These are phyloP conservation scores for Castor canadensis DNA, from an alignment of 2,113 vertebrate species.

Conservation along the genomic window DNA sequence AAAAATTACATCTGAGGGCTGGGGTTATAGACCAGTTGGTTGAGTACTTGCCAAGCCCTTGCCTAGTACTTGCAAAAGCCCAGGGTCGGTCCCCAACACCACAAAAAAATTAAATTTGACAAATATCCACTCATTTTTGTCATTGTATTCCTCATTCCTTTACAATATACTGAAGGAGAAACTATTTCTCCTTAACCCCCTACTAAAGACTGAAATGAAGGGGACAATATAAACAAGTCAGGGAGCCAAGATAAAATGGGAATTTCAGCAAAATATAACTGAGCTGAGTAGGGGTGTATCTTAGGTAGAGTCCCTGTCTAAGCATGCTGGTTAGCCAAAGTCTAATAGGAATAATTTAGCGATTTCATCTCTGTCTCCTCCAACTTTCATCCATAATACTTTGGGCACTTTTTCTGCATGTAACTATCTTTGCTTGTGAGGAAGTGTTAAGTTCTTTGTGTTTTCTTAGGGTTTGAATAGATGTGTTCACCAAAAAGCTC, in stretches of 20 bases:
- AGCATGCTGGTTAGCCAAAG: background rate
- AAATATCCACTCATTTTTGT: background rate
- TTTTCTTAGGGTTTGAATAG: background rate
- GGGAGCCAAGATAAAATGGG: background rate
- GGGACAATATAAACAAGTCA: background rate
- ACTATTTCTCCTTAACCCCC: background rate
- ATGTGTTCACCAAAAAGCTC: too few relatives aligned
- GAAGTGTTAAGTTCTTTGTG: constrained; percentile 85
- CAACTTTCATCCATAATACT: constrained; percentile 96
- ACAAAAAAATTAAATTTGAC: background rate
- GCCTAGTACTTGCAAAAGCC: too few relatives aligned
- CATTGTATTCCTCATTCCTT: background rate
- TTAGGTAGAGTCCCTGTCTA: background rate
- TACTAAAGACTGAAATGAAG: background rate
- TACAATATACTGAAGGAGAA: background rate
- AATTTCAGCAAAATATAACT: background rate
- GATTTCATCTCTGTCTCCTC: constrained; percentile 94
- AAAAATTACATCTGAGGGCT: background rate
- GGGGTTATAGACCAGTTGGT: too few relatives aligned
- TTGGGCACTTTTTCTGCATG: constrained; percentile 96
- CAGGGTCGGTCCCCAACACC: too few relatives aligned
- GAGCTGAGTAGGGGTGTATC: background rate
- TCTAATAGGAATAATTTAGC: constrained; percentile 73
- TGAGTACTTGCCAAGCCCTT: too few relatives aligned
- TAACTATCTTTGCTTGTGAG: constrained; percentile 94